Base-by-base conservation (phyloP, 2,888 invertebrate genomes). In the Ichneumoninae sp. region DNA sequence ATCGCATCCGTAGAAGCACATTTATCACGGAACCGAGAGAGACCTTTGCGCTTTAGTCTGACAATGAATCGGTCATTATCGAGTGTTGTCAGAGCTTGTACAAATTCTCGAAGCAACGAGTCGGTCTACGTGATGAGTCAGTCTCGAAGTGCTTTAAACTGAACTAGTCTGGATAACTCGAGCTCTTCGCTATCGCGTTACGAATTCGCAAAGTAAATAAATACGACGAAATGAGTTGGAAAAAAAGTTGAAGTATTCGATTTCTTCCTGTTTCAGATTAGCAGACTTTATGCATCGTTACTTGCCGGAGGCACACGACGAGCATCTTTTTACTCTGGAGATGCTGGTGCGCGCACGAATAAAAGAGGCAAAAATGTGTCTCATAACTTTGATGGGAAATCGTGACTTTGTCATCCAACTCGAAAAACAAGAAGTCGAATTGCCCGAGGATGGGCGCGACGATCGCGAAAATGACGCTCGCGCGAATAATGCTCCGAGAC, bases 281-380 rank as follows among this genome's bases (percentile, higher is more conserved):
- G 98, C 98, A 0, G 95, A 96, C 80, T 97, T 98, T 89, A 97
- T 98, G 96, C 95, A 97, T 87, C 95, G 96, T 50, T 96, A 97
- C 92, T 96, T 97, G 33, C 97, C 97, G 0, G 96, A 96, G 81
- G 96, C 95, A 0, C 94, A 96, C 65, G 98, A 98, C 91, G 95
- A 96, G 36, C 98, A 98, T 94, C 93, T 98, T 63, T 97, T 96
- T 93, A 95, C 95, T 0, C 93, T 98, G 88, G 98, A 98, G 92
- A 94, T 95, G 74, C 94, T 96, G 87, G 96, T 97, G 0, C 90
- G 92, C 30, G 88, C 89, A 0, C 90, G 91, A 75, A 92, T 95
- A 57, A 93, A 94, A 75, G 92, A 93, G 68, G 94, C 94, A 92
- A 95, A 94, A 88, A 94, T 96, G 89, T 95, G 96, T 91, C 92